Evolutionary conservation across 2,888 invertebrate genomes (phyloP).

Genomic region (Caenorhabditis virilis): DNA sequence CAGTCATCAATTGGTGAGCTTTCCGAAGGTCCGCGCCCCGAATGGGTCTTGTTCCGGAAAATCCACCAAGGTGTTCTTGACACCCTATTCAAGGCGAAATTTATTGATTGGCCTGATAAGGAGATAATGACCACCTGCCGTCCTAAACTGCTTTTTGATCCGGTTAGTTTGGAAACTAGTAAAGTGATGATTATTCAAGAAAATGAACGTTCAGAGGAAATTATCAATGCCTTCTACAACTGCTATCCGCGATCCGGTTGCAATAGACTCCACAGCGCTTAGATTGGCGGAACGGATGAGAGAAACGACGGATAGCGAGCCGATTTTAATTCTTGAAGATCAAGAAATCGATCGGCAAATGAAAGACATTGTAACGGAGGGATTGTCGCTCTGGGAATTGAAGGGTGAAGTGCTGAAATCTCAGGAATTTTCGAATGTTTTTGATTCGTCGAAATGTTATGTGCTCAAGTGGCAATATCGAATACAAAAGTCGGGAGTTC

Average conservation of each 20-base stretch:
- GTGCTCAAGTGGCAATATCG: constrained; percentile 62
- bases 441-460: constrained; percentile 51
- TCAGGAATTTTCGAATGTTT: constrained; percentile 39
- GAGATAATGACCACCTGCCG: constrained; percentile 25
- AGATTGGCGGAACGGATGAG: constrained; percentile 11
- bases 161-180: constrained; percentile 16
- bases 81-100: too few species aligned
- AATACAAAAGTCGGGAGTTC: constrained; percentile 55
- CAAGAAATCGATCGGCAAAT: constrained; percentile 46
- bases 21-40: constrained; percentile 20
- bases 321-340: constrained; percentile 37
- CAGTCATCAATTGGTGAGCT: constrained; percentile 21
- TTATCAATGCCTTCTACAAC: too few species aligned
- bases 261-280: too few species aligned
- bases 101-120: too few species aligned
- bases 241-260: too few species aligned
- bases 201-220: constrained; percentile 15
- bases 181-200: constrained; percentile 12
- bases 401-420: constrained; percentile 42
- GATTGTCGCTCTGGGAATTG: constrained; percentile 41
- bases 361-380: constrained; percentile 55
- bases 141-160: constrained; percentile 18
- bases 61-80: constrained; percentile 44
- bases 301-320: constrained; percentile 12
- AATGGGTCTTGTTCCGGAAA: constrained; percentile 40